phyloP scores from a whole-genome alignment of 1,140 invertebrate genomes.

The Liolophura sinensis region DNA sequence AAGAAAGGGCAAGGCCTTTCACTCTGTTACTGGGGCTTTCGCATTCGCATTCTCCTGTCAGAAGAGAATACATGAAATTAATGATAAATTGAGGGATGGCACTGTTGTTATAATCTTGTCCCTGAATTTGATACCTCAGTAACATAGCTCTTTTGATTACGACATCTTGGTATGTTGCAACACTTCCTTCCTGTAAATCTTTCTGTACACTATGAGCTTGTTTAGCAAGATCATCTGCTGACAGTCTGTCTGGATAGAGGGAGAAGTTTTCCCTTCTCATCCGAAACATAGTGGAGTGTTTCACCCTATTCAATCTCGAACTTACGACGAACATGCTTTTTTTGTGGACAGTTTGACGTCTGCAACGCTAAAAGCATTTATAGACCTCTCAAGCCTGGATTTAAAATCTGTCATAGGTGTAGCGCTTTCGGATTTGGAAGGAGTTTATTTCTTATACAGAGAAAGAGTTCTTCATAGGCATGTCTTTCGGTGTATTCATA shows the following conservation, averaged over 20 bases:
- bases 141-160: slow-evolving; percentile 6
- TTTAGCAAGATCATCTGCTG: not conserved
- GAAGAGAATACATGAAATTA: no score
- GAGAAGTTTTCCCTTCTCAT: not conserved
- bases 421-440: not conserved
- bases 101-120: slow-evolving; percentile 5
- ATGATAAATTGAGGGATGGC: no score
- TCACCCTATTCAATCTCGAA: slow-evolving; percentile 5
- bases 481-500: not conserved
- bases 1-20: no score
- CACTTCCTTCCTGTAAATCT: not conserved
- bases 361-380: not conserved
- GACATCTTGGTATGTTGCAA: no score
- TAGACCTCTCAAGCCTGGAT: no score
- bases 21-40: no score
- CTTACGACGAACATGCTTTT: not conserved
- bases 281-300: no score
- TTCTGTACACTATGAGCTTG: not conserved
- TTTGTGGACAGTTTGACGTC: not conserved
- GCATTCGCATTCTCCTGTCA: slow-evolving; percentile 1
- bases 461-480: no score
- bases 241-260: not conserved
- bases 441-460: no score
- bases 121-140: slow-evolving; percentile 10
- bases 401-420: no score